These are phyloP conservation scores for Chloromyia formosa DNA, from an alignment of 2,888 invertebrate genomes.

Conservation along the genomic window DNA sequence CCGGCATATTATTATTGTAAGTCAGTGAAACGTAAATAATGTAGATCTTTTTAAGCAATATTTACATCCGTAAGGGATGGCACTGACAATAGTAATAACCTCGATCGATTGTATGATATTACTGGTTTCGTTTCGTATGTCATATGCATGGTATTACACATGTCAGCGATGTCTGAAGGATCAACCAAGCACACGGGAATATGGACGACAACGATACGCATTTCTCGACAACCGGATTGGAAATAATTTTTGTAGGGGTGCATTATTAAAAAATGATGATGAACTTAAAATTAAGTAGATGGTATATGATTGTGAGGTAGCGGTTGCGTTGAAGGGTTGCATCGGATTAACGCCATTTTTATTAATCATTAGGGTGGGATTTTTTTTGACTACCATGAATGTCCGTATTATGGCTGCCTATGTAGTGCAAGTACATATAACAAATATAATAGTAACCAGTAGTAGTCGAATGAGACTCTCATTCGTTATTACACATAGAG, in stretches of 20 bases:
- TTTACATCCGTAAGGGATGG: conserved; percentile 43
- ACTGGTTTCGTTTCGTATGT: conserved; percentile 8
- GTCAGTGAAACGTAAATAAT: conserved; percentile 45
- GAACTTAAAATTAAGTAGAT: conserved; percentile 27
- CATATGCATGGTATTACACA: background rate
- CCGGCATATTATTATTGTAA: conserved; percentile 33
- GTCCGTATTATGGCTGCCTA: too few species aligned
- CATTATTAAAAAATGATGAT: conserved; percentile 26
- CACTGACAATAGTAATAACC: conserved; percentile 38
- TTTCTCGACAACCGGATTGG: conserved; percentile 9
- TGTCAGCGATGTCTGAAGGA: conserved; percentile 2
- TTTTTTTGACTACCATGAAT: too few species aligned
- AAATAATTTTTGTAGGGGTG: conserved; percentile 28
- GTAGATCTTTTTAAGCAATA: conserved; percentile 29
- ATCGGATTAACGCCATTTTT: conserved; percentile 15
- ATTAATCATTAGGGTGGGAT: background rate
- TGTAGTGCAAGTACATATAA: too few species aligned
- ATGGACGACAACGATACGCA: background rate
- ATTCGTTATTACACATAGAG: too few species aligned
- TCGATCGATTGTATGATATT: conserved; percentile 26
- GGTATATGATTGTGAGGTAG: background rate
- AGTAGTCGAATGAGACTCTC: too few species aligned
- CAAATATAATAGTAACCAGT: too few species aligned
- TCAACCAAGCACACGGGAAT: conserved; percentile 21
- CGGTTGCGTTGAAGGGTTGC: conserved; percentile 9